Evolutionary conservation across 1,140 invertebrate species (phyloP), one percentile per base, ranked within the genome.

Genomic region (Harlomillsia oculata): DNA sequence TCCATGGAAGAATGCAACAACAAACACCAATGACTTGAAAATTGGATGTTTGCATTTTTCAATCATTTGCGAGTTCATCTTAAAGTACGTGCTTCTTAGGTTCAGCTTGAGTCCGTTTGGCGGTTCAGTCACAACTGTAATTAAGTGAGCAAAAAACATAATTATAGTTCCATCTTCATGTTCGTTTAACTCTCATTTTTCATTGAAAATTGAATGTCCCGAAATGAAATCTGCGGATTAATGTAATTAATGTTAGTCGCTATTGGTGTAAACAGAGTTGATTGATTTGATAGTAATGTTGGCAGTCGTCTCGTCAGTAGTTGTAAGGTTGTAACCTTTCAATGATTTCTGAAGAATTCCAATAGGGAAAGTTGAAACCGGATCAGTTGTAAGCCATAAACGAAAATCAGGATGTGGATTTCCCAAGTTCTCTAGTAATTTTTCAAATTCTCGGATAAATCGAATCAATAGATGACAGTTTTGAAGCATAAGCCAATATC

Each of bases 351-450:
- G 89, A 29, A 93, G 69, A 57, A 94, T 85, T 40, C 88, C 87
- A 65, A 93, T 87, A 4, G 90, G 89, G 71, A 95, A 93, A 2
- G 76, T 77, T 0, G 81, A 79, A 1, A 82, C 85, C 0, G 87
- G 85, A 69, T 93, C 89, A 0, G 89, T 93, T 1, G 89, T 93
- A 25, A 95, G 72, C 89, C 89, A 95, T 1, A 95, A 72, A n/a
- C 90, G 74, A 70, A 93, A 94, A 69, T 92, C 85, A 0, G 85
- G 83, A 76, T 94, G 87, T 1, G 86, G 85, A 64, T 82, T 83
- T 39, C 72, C 78, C 50, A 88, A 77, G 63, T 81, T 77, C 62
- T 91, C 87, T 36, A 94, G 69, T 57, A 82, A 75, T 68, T 91
- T 91, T 69, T 93, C 89, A 40, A 94, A 70, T 39, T 82, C 78